Base-by-base conservation (phyloP, 2,888 invertebrate species). In the Aelia acuminata region DNA sequence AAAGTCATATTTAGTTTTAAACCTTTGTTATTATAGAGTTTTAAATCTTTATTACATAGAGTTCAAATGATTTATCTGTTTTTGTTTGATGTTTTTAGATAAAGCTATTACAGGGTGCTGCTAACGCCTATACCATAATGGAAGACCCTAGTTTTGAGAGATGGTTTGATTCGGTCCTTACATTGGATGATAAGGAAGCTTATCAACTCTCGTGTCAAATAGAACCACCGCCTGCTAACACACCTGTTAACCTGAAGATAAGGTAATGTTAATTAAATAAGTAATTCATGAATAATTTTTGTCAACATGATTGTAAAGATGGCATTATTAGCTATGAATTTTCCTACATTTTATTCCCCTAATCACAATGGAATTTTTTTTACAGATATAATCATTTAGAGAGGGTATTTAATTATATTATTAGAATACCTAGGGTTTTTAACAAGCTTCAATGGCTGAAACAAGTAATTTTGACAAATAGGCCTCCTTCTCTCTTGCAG, bases 161-260 rank as follows among this genome's bases (percentile, higher is more conserved):
- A 88, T 99, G 99, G 99, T 99, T 99, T 92, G 96, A 97, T 91
- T 97, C 97, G 0, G 95, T 99, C 90, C 94, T 97, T 89, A 95
- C 98, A 22, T 93, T 99, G 88, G 98, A 98, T 92, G 99, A 99
- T 92, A 95, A 97, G 88, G 98, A 99, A 92, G 96, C 98, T 84
- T 97, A 96, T 92, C 96, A 96, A 91, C 93, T 98, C 57, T 98
- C 98, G 89, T 98, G 97, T 92, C 96, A 96, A 92, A 96, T 98
- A 91, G 98, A 98, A 92, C 95, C 96, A 5, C 94, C 94, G 50
- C 92, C 92, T 0, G 91, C 92, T 2, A 90, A 90, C 39, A 89
- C 90, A 18, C 90, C 90, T 35, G 57, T 89, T 20, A 90, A 89
- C 63, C 80, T 75, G 10, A 88, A 89, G 50, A 89, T 88, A 22